Conservation (phyloP, 2,797 vertebrate genomes). For the Falco cherrug region DNA sequence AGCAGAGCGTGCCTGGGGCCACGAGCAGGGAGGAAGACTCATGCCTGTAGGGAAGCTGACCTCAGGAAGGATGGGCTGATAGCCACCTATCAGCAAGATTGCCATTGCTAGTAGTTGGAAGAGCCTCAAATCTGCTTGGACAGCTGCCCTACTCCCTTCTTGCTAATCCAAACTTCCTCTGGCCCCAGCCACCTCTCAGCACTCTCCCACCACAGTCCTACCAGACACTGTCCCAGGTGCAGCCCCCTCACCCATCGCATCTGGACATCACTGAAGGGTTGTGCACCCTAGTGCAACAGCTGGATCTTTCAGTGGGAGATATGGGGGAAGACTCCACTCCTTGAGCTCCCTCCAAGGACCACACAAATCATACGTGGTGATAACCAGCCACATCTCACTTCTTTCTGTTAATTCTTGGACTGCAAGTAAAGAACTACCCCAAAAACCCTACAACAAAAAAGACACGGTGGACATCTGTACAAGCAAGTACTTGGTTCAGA, state of each 20-base stretch:
- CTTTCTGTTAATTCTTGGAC: not conserved
- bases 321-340: not conserved
- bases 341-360: not conserved
- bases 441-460: not conserved
- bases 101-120: not conserved
- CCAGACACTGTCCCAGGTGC: not conserved
- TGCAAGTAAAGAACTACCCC: not conserved
- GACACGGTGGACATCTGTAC: not conserved
- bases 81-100: not conserved
- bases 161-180: not conserved
- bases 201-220: fast-evolving
- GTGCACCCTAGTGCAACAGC: fast-evolving
- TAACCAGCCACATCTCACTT: not conserved
- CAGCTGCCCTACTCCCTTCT: not conserved
- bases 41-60: not conserved
- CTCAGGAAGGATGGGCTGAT: not conserved
- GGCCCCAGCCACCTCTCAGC: not conserved
- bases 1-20: not conserved
- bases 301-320: not conserved
- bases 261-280: fast-evolving
- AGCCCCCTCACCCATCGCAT: fast-evolving
- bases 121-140: not conserved
- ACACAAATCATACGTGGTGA: not conserved
- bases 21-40: not conserved
- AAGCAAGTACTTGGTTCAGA: not conserved